Evolutionary conservation across 2,797 vertebrate genomes (phyloP).

Genomic region (Aselliscus stoliczkanus): DNA sequence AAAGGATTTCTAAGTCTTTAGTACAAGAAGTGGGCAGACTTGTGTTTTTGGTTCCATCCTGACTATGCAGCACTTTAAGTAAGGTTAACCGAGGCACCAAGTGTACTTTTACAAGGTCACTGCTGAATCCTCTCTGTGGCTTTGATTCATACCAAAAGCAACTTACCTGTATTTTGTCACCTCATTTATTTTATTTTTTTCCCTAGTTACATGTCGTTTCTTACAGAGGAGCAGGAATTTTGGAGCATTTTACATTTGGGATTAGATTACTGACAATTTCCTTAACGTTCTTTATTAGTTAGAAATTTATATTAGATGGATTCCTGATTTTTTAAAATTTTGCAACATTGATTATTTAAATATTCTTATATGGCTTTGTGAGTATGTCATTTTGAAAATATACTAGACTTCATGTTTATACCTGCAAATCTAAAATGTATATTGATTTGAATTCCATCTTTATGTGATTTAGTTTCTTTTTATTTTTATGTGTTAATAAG

Average conservation of each 20-base stretch:
- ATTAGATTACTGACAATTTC: constrained; percentile 48
- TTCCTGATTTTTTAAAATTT: constrained; percentile 35
- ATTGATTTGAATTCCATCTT: constrained; percentile 27
- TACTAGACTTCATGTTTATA: background rate
- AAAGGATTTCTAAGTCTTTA: constrained; percentile 78
- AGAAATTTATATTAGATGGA: constrained; percentile 1
- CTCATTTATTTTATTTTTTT: constrained; percentile 73
- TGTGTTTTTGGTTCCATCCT: constrained; percentile 79
- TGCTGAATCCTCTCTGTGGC: constrained; percentile 78
- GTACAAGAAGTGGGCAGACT: constrained; percentile 79
- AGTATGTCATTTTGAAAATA: constrained; percentile 23
- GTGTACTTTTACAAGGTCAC: constrained; percentile 77
- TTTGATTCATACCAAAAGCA: constrained; percentile 80
- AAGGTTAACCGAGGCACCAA: constrained; percentile 75
- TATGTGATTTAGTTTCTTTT: constrained; percentile 32
- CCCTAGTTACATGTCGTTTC: constrained; percentile 61
- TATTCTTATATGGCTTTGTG: background rate
- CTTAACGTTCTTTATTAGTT: constrained; percentile 47
- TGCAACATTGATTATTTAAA: background rate
- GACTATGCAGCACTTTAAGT: constrained; percentile 74
- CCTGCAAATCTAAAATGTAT: background rate
- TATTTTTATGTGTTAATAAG: constrained; percentile 37
- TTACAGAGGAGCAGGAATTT: constrained; percentile 37
- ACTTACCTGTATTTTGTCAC: constrained; percentile 80
- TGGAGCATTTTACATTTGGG: constrained; percentile 39